Percentiles rank a stretch among this genome's conserved stretches.
Conservation (phyloP, 2,888 invertebrate species). For the Hydraecia micacea region DNA sequence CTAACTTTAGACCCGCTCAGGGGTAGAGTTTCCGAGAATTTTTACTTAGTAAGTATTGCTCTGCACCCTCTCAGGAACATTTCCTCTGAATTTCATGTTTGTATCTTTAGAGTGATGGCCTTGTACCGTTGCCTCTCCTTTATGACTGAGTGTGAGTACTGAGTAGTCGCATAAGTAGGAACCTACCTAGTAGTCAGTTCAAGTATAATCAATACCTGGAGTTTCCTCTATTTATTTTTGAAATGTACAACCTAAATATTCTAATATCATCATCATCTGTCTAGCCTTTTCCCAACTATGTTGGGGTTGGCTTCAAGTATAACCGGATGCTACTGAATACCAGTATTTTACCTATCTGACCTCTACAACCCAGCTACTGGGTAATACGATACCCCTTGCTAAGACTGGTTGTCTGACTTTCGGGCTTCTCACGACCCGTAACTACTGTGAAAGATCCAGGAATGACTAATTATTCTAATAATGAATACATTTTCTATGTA, state of each 20-base stretch:
- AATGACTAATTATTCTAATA: background rate
- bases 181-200: background rate
- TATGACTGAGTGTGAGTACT: background rate
- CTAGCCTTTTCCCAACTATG: too few species aligned
- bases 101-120: background rate
- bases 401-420: too few species aligned
- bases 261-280: too few species aligned
- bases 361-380: too few species aligned
- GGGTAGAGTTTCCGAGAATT: constrained; percentile 18
- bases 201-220: background rate
- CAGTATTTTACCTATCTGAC: too few species aligned
- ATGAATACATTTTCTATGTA: background rate
- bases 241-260: background rate
- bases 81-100: background rate
- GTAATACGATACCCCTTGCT: too few species aligned
- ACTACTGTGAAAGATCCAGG: background rate
- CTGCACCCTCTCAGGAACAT: background rate
- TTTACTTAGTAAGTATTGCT: background rate
- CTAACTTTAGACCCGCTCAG: background rate
- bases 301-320: too few species aligned
- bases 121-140: background rate
- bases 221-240: background rate
- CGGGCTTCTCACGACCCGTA: too few species aligned
- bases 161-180: background rate
- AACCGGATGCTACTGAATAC: too few species aligned